Conservation (phyloP, 1,140 invertebrate species). For the Leptinotarsa texana region DNA sequence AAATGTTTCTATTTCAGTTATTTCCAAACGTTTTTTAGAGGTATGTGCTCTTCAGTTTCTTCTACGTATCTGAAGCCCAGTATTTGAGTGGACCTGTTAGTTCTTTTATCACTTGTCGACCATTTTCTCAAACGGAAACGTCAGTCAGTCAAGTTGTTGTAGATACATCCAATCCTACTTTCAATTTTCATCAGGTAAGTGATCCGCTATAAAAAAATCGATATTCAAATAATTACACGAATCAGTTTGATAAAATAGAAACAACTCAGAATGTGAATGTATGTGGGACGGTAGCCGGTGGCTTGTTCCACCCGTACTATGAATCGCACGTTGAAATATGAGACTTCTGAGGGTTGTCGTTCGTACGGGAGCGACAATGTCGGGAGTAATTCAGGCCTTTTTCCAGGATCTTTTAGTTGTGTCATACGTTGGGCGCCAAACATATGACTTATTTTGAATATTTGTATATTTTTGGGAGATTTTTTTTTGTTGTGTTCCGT, state of each 20-base stretch:
- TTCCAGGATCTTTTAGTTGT: too few species aligned
- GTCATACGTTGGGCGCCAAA: too few species aligned
- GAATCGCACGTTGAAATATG: background rate
- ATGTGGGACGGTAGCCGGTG: too few species aligned
- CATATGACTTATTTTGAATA: too few species aligned
- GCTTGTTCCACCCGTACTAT: too few species aligned
- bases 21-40: slow-evolving; percentile 44
- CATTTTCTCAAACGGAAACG: slow-evolving; percentile 59
- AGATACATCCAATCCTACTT: slow-evolving; percentile 57
- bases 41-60: slow-evolving; percentile 58
- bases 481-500: too few species aligned
- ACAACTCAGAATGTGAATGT: too few species aligned
- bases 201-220: background rate
- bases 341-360: background rate
- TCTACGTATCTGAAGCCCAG: slow-evolving; percentile 59
- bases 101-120: slow-evolving; percentile 59
- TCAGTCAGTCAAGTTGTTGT: slow-evolving; percentile 56
- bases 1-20: background rate
- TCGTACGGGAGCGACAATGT: too few species aligned
- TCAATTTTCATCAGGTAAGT: slow-evolving; percentile 60
- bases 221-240: too few species aligned
- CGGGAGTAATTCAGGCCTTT: too few species aligned
- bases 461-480: too few species aligned
- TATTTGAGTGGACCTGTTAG: slow-evolving; percentile 52
- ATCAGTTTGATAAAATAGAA: too few species aligned